Base-by-base conservation (phyloP, 2,113 vertebrate species). In the Psilopsiagon aurifrons region DNA sequence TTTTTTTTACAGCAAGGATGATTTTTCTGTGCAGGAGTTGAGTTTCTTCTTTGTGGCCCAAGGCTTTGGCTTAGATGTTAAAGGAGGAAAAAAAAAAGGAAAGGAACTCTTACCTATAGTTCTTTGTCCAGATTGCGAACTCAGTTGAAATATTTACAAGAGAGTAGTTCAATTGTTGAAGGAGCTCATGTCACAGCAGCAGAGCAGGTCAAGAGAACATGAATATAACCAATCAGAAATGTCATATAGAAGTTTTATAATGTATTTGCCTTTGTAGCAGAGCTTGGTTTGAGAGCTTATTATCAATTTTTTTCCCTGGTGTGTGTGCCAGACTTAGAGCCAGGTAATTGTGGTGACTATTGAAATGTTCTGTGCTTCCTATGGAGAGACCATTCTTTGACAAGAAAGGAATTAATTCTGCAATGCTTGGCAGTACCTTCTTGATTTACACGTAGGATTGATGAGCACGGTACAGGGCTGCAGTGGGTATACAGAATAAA, bases 21-120 rank as follows among this genome's bases (percentile, higher is more conserved):
- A 43, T 13, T 66, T 75, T 55, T 59, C n/a, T 49, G 4, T 83
- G 49, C n/a, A 63, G 49, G 54, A 74, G 12, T 67, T 80, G 7
- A 11, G 71, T 78, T 78, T 84, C 15, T 78, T 76, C 33, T 54
- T 69, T 20, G 7, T 78, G 64, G 31, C n/a, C 41, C 51, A 54
- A 28, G 24, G 28, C 39, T 86, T 31, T 33, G 10, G 37, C 43
- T 63, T 86, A 64, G 31, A 39, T 51, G 6, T 41, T 81, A 54
- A 88, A 86, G 51, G 27, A 68, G n/a, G 3, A n/a, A n/a, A 57
- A n/a, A 15, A 59, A 68, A 75, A 62, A 23, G 12, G 41, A 10
- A 14, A 5, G 17, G 0, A 1, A 43, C 71, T 12, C 25, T 54
- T 64, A 24, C 7, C 47, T 83, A 41, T 13, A 4, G 0, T 6